Evolutionary conservation across 2,797 vertebrate species (phyloP).

Genomic region (Pseudomugil tenellus): DNA sequence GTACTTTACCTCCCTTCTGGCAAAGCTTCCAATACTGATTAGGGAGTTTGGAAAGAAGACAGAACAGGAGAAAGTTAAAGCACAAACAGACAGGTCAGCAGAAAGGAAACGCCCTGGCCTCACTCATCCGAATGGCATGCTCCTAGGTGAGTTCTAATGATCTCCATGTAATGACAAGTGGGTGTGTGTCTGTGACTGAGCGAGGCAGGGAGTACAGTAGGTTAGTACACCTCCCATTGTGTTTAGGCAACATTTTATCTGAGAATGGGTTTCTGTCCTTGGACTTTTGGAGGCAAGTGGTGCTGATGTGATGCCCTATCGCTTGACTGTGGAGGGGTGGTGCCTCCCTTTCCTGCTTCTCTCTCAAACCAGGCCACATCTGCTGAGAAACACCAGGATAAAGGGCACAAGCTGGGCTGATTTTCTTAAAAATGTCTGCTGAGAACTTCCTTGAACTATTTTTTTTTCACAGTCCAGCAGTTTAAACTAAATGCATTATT

Average conservation of each 20-base stretch:
- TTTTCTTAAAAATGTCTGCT: slow-evolving; percentile 17
- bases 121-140: slow-evolving; percentile 58
- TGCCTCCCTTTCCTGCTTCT: slow-evolving; percentile 64
- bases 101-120: slow-evolving; percentile 60
- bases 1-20: slow-evolving; percentile 69
- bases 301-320: slow-evolving; percentile 57
- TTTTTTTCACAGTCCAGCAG: not conserved
- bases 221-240: slow-evolving; percentile 48
- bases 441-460: not conserved
- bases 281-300: slow-evolving; percentile 49
- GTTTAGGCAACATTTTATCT: slow-evolving; percentile 39
- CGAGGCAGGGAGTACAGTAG: slow-evolving; percentile 15
- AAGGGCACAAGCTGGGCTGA: slow-evolving; percentile 41
- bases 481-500: not conserved
- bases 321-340: slow-evolving; percentile 10
- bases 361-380: slow-evolving; percentile 66
- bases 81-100: slow-evolving; percentile 66
- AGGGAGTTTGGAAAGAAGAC: slow-evolving; percentile 60
- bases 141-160: slow-evolving; percentile 71
- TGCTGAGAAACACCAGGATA: slow-evolving; percentile 39
- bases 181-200: slow-evolving; percentile 49
- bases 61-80: slow-evolving; percentile 63
- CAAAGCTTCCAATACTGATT: slow-evolving; percentile 58
- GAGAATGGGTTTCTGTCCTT: slow-evolving; percentile 57
- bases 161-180: slow-evolving; percentile 55